Conservation (phyloP, 2,888 invertebrate species). For the Clitarchus hookeri region DNA sequence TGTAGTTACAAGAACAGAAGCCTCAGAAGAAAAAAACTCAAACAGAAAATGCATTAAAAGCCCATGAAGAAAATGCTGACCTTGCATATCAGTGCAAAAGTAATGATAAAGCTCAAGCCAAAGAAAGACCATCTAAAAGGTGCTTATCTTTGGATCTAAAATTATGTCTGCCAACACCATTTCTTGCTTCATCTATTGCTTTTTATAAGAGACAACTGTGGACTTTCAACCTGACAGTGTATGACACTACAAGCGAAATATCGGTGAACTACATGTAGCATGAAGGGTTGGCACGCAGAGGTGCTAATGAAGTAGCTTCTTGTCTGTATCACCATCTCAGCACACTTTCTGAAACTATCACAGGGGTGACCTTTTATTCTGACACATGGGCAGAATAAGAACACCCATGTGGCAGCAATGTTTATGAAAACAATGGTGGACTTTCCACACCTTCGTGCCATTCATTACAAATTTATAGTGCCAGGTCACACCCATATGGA, state of each 20-base stretch:
- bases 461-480: too few species aligned
- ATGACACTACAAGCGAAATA: not conserved
- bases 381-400: not conserved
- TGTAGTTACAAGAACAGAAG: too few species aligned
- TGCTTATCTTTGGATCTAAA: too few species aligned
- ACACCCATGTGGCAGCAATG: not conserved
- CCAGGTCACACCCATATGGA: too few species aligned
- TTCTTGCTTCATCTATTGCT: not conserved
- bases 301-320: not conserved
- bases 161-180: not conserved
- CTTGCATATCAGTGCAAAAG: too few species aligned
- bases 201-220: not conserved
- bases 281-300: not conserved
- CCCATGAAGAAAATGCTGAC: too few species aligned
- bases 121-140: too few species aligned
- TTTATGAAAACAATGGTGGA: not conserved
- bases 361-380: not conserved
- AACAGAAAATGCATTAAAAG: too few species aligned
- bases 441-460: too few species aligned
- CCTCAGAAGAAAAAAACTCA: too few species aligned
- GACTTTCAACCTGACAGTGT: not conserved
- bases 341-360: not conserved
- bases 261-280: not conserved
- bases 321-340: not conserved
- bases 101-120: too few species aligned